Percentiles rank a stretch among this genome's conserved stretches.
Evolutionary conservation across 2,797 vertebrate genomes (phyloP).

Genomic region (Thamnophis elegans): DNA sequence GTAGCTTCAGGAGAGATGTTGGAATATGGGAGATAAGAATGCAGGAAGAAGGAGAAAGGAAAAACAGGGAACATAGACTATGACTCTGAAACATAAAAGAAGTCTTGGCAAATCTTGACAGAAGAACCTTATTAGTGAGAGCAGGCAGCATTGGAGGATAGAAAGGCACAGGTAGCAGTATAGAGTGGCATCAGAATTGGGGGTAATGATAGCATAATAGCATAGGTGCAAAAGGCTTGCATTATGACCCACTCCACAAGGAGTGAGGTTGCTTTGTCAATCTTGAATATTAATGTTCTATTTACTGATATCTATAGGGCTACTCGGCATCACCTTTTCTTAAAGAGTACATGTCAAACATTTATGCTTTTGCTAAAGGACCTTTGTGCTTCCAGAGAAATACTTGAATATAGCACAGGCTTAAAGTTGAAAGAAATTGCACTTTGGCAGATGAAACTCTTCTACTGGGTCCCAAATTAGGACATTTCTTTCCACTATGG

Average conservation of each 20-base stretch:
- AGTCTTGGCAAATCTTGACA: neutral
- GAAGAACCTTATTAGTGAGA: neutral
- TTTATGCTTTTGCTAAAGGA: neutral
- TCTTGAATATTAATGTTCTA: neutral
- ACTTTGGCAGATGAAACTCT: neutral
- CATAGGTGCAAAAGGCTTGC: neutral
- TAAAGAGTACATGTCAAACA: neutral
- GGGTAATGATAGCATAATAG: neutral
- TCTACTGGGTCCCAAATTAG: neutral
- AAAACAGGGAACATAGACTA: neutral
- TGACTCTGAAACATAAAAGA: neutral
- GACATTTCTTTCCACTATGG: neutral
- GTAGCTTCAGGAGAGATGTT: neutral
- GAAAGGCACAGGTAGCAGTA: neutral
- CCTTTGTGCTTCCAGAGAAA: neutral
- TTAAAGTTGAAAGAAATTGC: neutral
- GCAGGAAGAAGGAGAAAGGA: neutral
- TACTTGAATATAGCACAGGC: neutral
- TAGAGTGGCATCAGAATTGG: neutral
- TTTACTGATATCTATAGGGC: neutral
- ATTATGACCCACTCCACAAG: neutral
- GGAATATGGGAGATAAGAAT: neutral
- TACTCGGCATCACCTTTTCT: neutral
- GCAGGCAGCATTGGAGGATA: neutral
- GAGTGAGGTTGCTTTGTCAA: neutral